phyloP scores from a whole-genome alignment of 2,113 vertebrate species.

The Psittacula cyanocephala region DNA sequence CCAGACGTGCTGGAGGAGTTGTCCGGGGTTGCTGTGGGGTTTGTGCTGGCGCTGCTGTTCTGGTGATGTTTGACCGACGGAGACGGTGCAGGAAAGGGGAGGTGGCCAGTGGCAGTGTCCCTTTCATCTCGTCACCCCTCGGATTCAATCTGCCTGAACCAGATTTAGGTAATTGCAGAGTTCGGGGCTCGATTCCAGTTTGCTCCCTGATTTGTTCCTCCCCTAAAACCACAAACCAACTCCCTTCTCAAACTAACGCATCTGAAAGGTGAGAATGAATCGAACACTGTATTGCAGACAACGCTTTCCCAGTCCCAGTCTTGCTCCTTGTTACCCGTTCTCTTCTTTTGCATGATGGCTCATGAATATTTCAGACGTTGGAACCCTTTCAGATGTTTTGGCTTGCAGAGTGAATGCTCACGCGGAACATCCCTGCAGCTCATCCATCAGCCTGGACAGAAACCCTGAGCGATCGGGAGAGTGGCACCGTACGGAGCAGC shows the following conservation, averaged over 20 bases:
- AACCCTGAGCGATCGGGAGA: accelerated
- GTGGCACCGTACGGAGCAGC: background rate
- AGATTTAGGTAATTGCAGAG: background rate
- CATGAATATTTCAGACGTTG: background rate
- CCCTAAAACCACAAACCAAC: background rate
- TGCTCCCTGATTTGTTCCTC: background rate
- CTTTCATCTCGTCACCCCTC: background rate
- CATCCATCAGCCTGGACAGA: background rate
- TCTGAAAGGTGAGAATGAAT: background rate
- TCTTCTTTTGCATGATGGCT: background rate
- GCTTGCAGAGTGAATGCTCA: background rate
- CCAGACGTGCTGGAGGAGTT: background rate
- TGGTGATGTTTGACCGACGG: background rate
- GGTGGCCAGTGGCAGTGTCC: background rate
- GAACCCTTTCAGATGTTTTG: background rate
- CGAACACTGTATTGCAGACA: accelerated
- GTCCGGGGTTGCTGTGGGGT: background rate
- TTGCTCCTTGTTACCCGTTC: background rate
- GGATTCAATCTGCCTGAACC: background rate
- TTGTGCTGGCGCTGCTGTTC: background rate
- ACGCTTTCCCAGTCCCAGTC: background rate
- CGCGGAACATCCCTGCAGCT: background rate
- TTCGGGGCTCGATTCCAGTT: background rate
- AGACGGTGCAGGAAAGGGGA: background rate
- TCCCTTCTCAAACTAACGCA: background rate